Evolutionary conservation across 2,888 invertebrate genomes (phyloP), one percentile per base, ranked within the genome.

Genomic region (Ligdia adustata): DNA sequence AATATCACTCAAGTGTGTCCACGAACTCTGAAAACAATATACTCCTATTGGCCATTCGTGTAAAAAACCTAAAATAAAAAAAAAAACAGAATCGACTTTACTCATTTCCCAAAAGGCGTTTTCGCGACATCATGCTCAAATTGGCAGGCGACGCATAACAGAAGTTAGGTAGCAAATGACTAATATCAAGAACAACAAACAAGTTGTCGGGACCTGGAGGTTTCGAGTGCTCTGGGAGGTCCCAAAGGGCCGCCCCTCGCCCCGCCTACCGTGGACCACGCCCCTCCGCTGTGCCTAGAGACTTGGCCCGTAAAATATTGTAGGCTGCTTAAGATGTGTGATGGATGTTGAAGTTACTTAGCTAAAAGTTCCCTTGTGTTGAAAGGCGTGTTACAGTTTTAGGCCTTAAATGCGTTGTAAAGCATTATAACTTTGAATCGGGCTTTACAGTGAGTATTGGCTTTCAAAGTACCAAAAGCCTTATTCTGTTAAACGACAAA

Each of bases 191-290:
- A 79, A 72, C 74, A 69, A 77, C 77, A 72, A 79, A 79, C 79
- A 80, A 82, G 78, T 81, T 68, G 64, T 64, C 65, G 67, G 65
- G 66, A 27, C 73, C 77, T 50, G 59, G 69, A 75, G 78, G 73
- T 69, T 60, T 64, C 37, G 69, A 78, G 79, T 78, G 79, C 78
- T 72, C 64, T 77, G 82, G 84, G 86, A 86, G 80, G 82, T 68
- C 84, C 71, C 82, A 50, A 57, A 75, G 76, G 84, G 77, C 81
- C 72, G 53, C 64, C 48, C 63, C 57, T 50, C 29, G 75, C 75
- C 80, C 78, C 89, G 89, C 89, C 89, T 70, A 79, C 62, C 51
- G 9, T 33, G 62, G 26, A 71, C 74, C 82, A 83, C 89, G 87
- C 88, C 88, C 69, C 71, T 12, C 18, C 4, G 48, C 52, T 50